These are phyloP conservation scores for Petroica traversi DNA, from an alignment of 2,113 vertebrate genomes.

Conservation along the genomic window DNA sequence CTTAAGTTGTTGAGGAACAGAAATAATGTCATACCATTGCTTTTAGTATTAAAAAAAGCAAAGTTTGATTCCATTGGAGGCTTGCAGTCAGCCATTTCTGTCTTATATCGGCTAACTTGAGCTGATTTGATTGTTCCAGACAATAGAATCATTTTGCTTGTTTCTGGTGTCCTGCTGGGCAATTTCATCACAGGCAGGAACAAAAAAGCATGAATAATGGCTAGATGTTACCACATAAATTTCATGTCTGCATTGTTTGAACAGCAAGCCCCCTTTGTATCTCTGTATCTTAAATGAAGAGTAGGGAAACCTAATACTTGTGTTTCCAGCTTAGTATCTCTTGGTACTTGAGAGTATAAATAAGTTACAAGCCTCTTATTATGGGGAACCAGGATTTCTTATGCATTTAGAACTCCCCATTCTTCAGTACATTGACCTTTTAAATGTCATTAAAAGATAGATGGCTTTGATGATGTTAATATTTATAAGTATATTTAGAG, in stretches of 20 bases:
- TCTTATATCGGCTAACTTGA: background rate
- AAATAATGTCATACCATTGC: background rate
- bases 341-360: background rate
- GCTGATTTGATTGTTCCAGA: slow-evolving; percentile 45
- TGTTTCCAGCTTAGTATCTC: background rate
- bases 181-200: slow-evolving; percentile 24
- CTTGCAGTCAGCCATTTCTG: background rate
- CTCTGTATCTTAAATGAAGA: background rate
- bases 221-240: slow-evolving; percentile 16
- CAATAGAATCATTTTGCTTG: slow-evolving; percentile 20
- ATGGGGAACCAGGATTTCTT: background rate
- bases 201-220: slow-evolving; percentile 12
- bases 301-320: background rate
- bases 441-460: background rate
- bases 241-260: background rate
- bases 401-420: background rate
- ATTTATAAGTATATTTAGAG: background rate
- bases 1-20: background rate
- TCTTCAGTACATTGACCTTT: background rate
- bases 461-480: background rate
- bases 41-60: background rate
- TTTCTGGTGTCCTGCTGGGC: slow-evolving; percentile 41
- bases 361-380: background rate
- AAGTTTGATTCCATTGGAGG: background rate
- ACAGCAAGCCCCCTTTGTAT: background rate